A percentile compares a stretch with the other conserved stretches of the same genome.
Conservation (phyloP, 2,888 invertebrate genomes). For the Ganaspis brasiliensis region DNA sequence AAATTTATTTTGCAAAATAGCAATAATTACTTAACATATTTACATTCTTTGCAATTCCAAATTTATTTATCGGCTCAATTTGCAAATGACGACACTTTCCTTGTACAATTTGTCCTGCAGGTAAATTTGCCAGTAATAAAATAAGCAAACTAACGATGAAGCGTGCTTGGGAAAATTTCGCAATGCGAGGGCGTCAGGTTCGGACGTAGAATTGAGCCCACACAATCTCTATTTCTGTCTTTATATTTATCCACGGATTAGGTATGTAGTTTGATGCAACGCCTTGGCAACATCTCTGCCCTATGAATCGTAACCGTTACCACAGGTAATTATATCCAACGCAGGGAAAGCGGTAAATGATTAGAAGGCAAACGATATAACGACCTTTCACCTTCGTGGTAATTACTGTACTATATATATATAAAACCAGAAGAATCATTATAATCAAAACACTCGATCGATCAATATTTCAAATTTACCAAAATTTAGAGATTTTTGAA, state of each 20-base stretch:
- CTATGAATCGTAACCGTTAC: slow-evolving; percentile 39
- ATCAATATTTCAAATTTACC: too few species aligned
- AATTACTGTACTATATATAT: slow-evolving; percentile 29
- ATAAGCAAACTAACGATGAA: slow-evolving; percentile 4
- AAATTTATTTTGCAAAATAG: too few species aligned
- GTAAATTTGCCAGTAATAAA: slow-evolving; percentile 12
- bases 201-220: slow-evolving; percentile 25
- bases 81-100: background rate
- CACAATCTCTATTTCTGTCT: slow-evolving; percentile 41
- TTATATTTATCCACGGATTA: slow-evolving; percentile 33
- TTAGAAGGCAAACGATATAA: slow-evolving; percentile 43
- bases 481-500: too few species aligned
- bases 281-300: slow-evolving; percentile 35
- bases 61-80: too few species aligned
- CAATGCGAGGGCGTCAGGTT: slow-evolving; percentile 47
- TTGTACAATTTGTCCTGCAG: background rate
- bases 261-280: slow-evolving; percentile 41
- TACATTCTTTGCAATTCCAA: too few species aligned
- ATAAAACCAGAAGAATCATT: slow-evolving; percentile 35
- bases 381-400: slow-evolving; percentile 40
- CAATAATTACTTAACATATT: too few species aligned
- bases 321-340: slow-evolving; percentile 41
- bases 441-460: too few species aligned
- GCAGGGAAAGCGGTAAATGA: slow-evolving; percentile 43
- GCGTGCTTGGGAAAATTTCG: slow-evolving; percentile 1